Evolutionary conservation across 2,797 vertebrate genomes (phyloP).

Genomic region (Sus cebifrons): DNA sequence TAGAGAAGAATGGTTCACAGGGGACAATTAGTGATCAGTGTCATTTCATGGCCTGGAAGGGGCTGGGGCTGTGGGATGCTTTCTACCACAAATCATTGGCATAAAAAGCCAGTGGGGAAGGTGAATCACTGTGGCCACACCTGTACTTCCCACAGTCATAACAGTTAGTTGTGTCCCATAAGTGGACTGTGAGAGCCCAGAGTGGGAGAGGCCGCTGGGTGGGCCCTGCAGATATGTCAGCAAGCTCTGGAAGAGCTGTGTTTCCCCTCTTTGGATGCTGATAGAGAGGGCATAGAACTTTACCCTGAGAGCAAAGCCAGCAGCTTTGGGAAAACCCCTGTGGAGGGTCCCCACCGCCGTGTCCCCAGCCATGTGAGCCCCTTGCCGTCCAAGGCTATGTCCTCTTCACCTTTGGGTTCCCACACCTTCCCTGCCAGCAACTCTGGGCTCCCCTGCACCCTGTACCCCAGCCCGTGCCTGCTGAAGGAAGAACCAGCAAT

Average conservation of each 20-base stretch:
- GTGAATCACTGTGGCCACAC: background rate
- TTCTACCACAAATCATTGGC: background rate
- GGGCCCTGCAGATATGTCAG: background rate
- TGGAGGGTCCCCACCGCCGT: background rate
- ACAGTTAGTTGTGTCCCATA: background rate
- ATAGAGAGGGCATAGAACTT: background rate
- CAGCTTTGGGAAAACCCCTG: background rate
- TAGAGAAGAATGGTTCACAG: background rate
- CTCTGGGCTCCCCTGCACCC: background rate
- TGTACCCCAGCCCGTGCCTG: no score
- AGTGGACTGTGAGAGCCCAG: background rate
- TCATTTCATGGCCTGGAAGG: background rate
- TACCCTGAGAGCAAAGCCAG: background rate
- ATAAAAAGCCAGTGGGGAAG: background rate
- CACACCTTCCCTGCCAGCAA: fast-evolving
- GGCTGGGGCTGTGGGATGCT: background rate
- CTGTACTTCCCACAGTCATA: background rate
- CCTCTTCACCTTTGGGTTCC: background rate
- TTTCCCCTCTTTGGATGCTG: background rate
- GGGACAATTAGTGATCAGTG: background rate
- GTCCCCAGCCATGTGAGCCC: background rate
- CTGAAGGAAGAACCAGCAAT: background rate
- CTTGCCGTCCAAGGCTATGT: background rate
- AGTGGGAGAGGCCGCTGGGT: background rate
- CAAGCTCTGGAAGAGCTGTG: no score